Evolutionary conservation across 2,888 invertebrate species (phyloP), one percentile per base, ranked within the genome.

Genomic region (Auanema sp.): DNA sequence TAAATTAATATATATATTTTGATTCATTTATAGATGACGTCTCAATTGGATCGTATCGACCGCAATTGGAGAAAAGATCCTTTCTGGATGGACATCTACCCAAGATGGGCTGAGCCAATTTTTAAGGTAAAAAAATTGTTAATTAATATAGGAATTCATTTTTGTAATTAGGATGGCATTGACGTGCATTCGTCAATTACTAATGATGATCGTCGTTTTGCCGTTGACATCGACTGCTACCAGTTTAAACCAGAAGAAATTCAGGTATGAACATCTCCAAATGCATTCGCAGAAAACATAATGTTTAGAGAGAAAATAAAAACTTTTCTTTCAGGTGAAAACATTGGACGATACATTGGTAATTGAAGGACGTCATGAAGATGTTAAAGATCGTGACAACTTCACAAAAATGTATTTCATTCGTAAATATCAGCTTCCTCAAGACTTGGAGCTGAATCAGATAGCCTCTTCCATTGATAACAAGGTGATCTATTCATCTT

Each of bases 231-330:
- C 54, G 81, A 81, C 58, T 75, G 78, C 16, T 82, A 81, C 47
- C 81, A 81, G 55, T 81, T 81, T 73, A 73, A 74, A 55, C 81
- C 81, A n/a, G 81, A 81, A 57, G 81, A 81, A 58, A 72, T 81
- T 18, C 80, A 81, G 69, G 79, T 79, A 51, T 23, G 10, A 11
- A 14, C 2, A 42, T 18, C 14, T 40, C 6, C n/a, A 25, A 53
- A n/a, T 52, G 18, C 52, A 53, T n/a, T n/a, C n/a, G n/a, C n/a
- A n/a, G n/a, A n/a, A 53, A 1, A 53, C 12, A 24, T 16, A 33
- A 24, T 12, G 33, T 33, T 10, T 23, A 25, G 24, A 53, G 41
- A 16, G 21, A 47, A 33, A 5, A 33, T 33, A 33, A 33, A 33
- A 8, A 18, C 4, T 2, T 2, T 42, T 11, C 24, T 60, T 66